Base-by-base conservation (phyloP, 2,113 vertebrate genomes). In the Podarcis muralis region DNA sequence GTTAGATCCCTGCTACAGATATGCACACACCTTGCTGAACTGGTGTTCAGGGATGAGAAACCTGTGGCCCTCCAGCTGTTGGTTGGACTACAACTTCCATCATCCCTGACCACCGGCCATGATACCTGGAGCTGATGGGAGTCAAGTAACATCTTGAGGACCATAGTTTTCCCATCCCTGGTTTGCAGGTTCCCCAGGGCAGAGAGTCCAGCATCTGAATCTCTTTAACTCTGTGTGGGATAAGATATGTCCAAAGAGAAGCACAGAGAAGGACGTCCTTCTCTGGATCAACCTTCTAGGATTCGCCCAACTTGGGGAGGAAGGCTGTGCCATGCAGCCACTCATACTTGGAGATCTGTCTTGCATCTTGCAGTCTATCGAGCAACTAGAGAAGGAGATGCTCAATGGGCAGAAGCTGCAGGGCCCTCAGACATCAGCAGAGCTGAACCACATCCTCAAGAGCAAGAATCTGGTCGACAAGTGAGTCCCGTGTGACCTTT, bases 351-450 rank as follows among this genome's bases (percentile, higher is more conserved):
- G 88, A 37, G 0, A 87, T 76, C 7, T 92, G 18, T 86, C 72
- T 84, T 87, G 20, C 57, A 35, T 80, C 35, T 95, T 90, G 85
- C 90, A 99, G 99, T 97, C 98, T 76, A 98, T 99, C 2, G 98
- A 99, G 94, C 97, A 99, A 96, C 92, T 99, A 91, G 99, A 99
- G 96, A 98, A 98, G 71, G 99, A 99, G 96, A 95, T 99, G 98
- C 96, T 99, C 95, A 98, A 99, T 3, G 99, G 99, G 68, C 99
- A 99, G 97, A 99, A 99, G 96, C 97, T 99, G 82, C 99, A 99
- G 93, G 99, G 99, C 91, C 99, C 99, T n/a, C 98, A 96, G 30
- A 99, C 99, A 0, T 98, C 99, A 30, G 95, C 94, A 12, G 98
- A 99, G 94, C 97, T 99, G 69, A 95, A 99, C 91, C 96, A 91